phyloP scores from a whole-genome alignment of 2,113 vertebrate genomes.

The Leptodactylus fuscus region DNA sequence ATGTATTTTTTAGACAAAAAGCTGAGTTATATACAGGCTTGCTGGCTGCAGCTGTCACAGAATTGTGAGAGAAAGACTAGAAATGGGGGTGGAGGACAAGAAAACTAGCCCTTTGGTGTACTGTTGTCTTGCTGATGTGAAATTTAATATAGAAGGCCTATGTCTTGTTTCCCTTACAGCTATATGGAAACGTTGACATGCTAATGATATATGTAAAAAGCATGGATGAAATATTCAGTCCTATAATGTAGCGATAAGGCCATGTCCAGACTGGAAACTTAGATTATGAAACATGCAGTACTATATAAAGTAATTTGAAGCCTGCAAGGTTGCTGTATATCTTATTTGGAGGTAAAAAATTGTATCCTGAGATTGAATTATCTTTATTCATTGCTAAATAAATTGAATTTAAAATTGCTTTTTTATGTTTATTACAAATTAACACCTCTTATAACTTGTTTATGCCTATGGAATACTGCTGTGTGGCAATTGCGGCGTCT shows the following conservation, averaged over 20 bases:
- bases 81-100: no score
- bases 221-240: not conserved
- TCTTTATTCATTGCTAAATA: constrained; percentile 72
- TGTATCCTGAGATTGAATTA: constrained; percentile 63
- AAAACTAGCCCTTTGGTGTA: no score
- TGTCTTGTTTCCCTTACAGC: not conserved
- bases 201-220: constrained; percentile 2
- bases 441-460: constrained; percentile 74
- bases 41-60: no score
- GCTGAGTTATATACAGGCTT: no score
- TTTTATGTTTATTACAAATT: constrained; percentile 76
- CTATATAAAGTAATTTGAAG: constrained; percentile 17
- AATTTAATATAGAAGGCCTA: not conserved
- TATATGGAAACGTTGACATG: not conserved
- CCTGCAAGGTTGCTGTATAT: constrained; percentile 34
- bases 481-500: constrained; percentile 63
- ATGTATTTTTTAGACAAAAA: no score
- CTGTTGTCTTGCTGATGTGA: no score
- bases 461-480: constrained; percentile 69
- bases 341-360: constrained; percentile 40
- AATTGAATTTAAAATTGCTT: constrained; percentile 71
- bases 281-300: not conserved
- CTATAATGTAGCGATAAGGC: not conserved
- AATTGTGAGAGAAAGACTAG: no score
- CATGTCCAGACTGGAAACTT: not conserved